Evolutionary conservation across 1,140 invertebrate species (phyloP), one percentile per base, ranked within the genome.

Genomic region (Bombus huntii): DNA sequence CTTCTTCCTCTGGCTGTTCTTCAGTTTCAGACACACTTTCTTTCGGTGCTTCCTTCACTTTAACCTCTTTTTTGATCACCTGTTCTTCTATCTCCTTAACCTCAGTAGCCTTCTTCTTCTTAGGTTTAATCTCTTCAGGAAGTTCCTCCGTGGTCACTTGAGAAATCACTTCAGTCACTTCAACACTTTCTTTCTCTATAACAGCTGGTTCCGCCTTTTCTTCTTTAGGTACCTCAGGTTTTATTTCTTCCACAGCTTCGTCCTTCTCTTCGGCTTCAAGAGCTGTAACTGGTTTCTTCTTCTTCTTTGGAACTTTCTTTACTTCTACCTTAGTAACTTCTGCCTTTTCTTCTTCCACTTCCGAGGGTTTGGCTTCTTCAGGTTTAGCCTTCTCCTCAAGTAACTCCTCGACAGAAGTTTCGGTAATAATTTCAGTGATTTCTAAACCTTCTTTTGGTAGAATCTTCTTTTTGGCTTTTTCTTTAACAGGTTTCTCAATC

Each of bases 1-100:
- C 81, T 18, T 85, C 81, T 76, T 90, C 83, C 9, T 74, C 87
- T 62, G 76, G 83, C 4, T 87, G 62, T 68, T 92, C 87, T 80
- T 91, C 89, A 22, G 91, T 84, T 62, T 91, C 86, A 83, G 92
- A 86, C 5, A 91, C 76, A 72, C 86, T 71, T 82, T 91, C 87
- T 47, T 92, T 82, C 25, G 87, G 87, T 2, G 84, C 85, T 73
- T 88, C 81, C 74, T 91, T 87, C 42, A 81, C 59, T 22, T 78
- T 71, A 18, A 87, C 85, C 87, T 90, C 89, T 44, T 74, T 44
- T 2, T 37, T 66, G 9, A 39, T 31, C 12, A 85, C 37, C 28
- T 81, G 74, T 8, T 85, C 83, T 22, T 85, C 70, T 0, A 62
- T 89, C 18, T 90, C 81, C 9, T 59, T 59, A n/a, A 74, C 22